A percentile compares a stretch with the other conserved stretches of the same genome.
Conservation (phyloP, 2,113 vertebrate species). For the Saguinus imperator region DNA sequence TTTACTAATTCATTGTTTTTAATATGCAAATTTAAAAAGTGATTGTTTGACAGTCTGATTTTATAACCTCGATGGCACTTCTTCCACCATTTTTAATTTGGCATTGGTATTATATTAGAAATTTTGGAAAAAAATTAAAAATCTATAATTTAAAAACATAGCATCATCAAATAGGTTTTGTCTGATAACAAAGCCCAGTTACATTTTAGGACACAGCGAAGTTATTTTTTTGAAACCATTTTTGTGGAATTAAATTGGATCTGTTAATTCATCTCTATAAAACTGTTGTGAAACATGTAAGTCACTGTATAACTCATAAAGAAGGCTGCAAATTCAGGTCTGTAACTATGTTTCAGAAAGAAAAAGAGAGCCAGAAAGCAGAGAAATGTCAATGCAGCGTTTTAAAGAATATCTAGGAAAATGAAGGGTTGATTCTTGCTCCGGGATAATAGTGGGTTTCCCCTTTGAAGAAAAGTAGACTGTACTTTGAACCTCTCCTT, state of each 20-base stretch:
- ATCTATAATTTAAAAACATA: neutral
- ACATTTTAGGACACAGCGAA: neutral
- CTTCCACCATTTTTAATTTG: neutral
- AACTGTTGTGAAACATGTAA: neutral
- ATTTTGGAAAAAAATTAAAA: neutral
- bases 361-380: no score
- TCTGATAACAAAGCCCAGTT: neutral
- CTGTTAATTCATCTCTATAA: neutral
- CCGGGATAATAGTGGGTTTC: neutral
- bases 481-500: conserved; percentile 57
- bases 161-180: neutral
- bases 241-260: neutral
- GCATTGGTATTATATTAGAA: neutral
- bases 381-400: neutral
- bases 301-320: neutral
- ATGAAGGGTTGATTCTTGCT: conserved; percentile 42
- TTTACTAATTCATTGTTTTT: neutral
- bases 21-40: neutral
- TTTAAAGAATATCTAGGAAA: conserved; percentile 12
- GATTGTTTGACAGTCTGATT: neutral
- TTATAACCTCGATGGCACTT: neutral
- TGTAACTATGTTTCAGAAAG: neutral
- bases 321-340: neutral
- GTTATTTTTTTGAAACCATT: neutral
- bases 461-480: conserved; percentile 60